A percentile compares a stretch with the other conserved stretches of the same genome.
These are phyloP conservation scores for Megaceryle alcyon DNA, from an alignment of 2,797 vertebrate species.

Conservation along the genomic window DNA sequence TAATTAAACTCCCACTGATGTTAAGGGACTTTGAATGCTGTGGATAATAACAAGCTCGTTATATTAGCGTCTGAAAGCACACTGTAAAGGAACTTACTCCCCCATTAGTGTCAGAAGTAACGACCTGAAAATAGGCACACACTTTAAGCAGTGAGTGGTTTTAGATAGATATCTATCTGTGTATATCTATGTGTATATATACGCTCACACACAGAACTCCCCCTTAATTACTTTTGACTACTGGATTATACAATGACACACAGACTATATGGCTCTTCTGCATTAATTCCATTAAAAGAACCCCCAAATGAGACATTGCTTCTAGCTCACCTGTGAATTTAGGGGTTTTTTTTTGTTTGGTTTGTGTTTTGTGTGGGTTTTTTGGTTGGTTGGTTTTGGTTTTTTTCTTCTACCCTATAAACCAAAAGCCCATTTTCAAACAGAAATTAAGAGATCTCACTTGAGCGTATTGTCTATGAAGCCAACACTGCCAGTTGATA, in stretches of 20 bases:
- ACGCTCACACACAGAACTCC: not conserved
- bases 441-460: not conserved
- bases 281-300: not conserved
- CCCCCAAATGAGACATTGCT: not conserved
- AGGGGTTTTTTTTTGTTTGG: too few relatives aligned
- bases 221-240: not conserved
- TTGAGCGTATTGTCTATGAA: not conserved
- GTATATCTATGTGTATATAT: too few relatives aligned
- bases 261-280: not conserved
- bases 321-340: not conserved
- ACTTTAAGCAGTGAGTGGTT: not conserved
- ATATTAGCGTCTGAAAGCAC: constrained; percentile 1
- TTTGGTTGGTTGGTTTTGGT: not conserved
- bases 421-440: not conserved
- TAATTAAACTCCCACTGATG: constrained; percentile 13
- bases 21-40: not conserved
- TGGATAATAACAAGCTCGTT: not conserved
- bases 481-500: not conserved
- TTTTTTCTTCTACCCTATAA: not conserved
- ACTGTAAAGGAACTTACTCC: constrained; percentile 10
- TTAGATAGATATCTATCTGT: accelerated
- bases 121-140: not conserved
- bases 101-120: constrained; percentile 8
- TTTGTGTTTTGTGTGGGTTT: too few relatives aligned
- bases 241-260: not conserved